A percentile compares a stretch with the other conserved stretches of the same genome.
phyloP scores from a whole-genome alignment of 2,888 invertebrate species.

The Metopia argyrocephala region DNA sequence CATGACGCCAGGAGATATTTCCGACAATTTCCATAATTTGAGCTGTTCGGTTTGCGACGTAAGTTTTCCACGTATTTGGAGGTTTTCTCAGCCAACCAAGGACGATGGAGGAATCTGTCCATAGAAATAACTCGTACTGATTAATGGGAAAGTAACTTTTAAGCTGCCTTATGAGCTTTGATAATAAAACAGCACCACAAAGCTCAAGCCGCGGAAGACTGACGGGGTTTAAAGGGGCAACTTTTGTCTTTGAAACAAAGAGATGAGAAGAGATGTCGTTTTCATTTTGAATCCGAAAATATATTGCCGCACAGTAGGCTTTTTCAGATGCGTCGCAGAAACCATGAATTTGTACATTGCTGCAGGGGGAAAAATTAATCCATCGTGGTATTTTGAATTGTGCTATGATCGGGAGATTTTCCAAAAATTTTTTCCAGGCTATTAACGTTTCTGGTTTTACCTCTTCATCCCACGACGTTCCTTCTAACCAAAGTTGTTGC shows the following conservation, averaged over 20 bases:
- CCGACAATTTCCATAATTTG: background rate
- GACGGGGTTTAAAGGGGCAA: slow-evolving; percentile 18
- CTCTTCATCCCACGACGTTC: no score
- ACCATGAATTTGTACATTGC: background rate
- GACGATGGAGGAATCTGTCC: background rate
- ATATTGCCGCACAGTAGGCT: background rate
- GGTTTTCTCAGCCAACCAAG: background rate
- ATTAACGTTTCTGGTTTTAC: no score
- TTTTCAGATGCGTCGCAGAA: slow-evolving; percentile 1
- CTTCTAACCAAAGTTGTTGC: no score
- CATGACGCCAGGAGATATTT: background rate
- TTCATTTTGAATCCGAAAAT: background rate
- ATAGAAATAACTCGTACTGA: background rate
- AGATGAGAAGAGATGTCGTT: background rate
- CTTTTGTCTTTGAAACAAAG: slow-evolving; percentile 24
- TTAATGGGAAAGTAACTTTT: no score
- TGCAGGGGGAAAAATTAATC: background rate
- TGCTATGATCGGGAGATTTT: background rate
- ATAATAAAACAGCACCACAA: background rate
- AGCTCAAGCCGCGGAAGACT: background rate
- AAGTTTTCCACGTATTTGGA: background rate
- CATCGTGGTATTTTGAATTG: background rate
- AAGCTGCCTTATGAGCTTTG: background rate
- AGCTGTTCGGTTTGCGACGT: background rate
- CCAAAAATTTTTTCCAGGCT: background rate